Evolutionary conservation across 30 jellyfish, hydroid and myxozoan genomes (phyloP).

Genomic region (Hydractinia symbiolongicarpus): DNA sequence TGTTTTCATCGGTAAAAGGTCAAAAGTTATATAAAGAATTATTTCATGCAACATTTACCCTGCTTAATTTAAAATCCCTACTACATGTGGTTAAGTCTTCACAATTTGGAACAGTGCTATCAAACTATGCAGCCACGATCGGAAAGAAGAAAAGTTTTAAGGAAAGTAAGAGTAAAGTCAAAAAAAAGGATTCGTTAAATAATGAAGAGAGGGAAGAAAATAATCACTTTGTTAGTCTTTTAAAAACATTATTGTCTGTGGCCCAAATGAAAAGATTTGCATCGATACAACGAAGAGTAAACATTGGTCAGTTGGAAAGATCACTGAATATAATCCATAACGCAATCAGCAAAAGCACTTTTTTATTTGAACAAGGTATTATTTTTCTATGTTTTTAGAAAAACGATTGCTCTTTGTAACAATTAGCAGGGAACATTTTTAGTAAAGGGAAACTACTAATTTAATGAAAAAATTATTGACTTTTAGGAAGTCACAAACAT

Average conservation of each 20-base stretch:
- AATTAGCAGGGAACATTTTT: background rate
- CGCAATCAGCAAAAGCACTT: background rate
- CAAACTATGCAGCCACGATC: background rate
- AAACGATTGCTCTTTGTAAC: background rate
- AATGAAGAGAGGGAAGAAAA: background rate
- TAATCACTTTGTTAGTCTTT: background rate
- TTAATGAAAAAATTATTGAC: no score
- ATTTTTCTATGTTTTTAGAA: no score
- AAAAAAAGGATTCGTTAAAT: background rate
- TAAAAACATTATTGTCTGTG: background rate
- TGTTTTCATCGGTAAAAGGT: no score
- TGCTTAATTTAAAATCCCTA: background rate
- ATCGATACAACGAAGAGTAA: background rate
- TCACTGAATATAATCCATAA: slow-evolving; percentile 9
- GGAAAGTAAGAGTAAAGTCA: background rate
- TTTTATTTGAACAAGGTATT: background rate
- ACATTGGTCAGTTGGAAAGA: slow-evolving; percentile 8
- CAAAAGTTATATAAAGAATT: background rate
- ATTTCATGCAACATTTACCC: background rate
- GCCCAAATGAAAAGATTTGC: slow-evolving; percentile 8
- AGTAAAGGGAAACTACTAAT: no score
- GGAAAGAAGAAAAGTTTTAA: background rate
- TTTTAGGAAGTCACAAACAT: no score
- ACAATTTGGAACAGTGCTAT: background rate
- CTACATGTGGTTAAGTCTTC: background rate